A percentile compares a stretch with the other conserved stretches of the same genome.
Evolutionary conservation across 2,113 vertebrate species (phyloP).

Genomic region (Elgaria multicarinata): DNA sequence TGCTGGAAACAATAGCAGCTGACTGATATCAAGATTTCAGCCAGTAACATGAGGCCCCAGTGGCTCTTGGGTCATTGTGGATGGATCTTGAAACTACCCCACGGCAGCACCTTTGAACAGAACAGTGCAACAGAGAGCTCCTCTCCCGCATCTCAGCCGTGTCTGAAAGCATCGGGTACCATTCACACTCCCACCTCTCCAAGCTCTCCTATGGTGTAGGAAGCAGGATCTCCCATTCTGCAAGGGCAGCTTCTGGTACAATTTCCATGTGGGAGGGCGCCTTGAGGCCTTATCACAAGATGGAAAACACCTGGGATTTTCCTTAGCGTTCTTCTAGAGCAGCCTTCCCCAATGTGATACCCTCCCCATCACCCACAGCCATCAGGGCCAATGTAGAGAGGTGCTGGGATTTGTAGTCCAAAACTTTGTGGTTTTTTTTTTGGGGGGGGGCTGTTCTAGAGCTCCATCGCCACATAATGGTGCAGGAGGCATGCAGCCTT

Average conservation of each 20-base stretch:
- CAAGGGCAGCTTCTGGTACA: neutral
- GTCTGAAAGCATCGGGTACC: neutral
- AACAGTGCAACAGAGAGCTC: neutral
- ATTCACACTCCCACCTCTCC: neutral
- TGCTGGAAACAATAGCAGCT: slow-evolving; percentile 23
- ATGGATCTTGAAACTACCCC: slow-evolving; percentile 15
- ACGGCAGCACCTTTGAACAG: neutral
- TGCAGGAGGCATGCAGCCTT: neutral
- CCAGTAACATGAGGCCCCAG: slow-evolving; percentile 9
- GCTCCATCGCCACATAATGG: neutral
- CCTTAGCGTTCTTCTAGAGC: neutral
- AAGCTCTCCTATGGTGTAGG: neutral
- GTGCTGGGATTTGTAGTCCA: too few species aligned
- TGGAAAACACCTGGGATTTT: neutral
- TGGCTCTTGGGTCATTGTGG: slow-evolving; percentile 2
- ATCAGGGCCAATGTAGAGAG: neutral
- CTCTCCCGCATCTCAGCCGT: neutral
- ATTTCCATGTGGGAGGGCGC: neutral
- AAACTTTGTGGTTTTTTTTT: too few species aligned
- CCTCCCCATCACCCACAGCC: too few species aligned
- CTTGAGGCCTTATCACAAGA: neutral
- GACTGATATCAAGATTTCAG: slow-evolving; percentile 48
- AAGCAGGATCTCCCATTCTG: neutral
- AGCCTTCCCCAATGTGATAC: neutral
- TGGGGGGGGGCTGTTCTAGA: neutral